A percentile compares a stretch with the other conserved stretches of the same genome.
Evolutionary conservation across 2,797 vertebrate species (phyloP).

Genomic region (Esox masquinongy): DNA sequence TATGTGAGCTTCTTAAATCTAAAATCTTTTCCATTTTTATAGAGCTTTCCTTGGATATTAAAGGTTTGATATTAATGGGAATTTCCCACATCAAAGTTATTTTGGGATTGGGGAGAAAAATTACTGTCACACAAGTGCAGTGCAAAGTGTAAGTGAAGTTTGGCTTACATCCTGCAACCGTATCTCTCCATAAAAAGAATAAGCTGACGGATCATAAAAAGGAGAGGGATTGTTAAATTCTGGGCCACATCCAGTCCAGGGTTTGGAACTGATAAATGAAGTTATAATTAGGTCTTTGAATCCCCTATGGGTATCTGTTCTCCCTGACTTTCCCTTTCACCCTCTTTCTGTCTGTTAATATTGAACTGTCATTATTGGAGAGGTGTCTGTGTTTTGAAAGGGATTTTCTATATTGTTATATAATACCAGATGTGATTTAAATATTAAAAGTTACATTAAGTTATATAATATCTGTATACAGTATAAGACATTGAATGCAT

Average conservation of each 20-base stretch:
- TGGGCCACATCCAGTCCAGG: conserved; percentile 51
- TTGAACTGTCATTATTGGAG: conserved; percentile 45
- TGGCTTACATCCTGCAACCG: conserved; percentile 44
- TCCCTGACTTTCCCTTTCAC: not conserved
- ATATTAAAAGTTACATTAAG: too few species aligned
- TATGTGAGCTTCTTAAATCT: not conserved
- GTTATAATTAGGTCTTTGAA: conserved; percentile 50
- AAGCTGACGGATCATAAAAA: conserved; percentile 63
- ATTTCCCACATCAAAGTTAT: conserved; percentile 54
- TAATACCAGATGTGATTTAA: too few species aligned
- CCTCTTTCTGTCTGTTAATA: conserved; percentile 35
- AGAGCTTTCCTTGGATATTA: conserved; percentile 2
- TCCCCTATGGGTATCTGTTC: conserved; percentile 29
- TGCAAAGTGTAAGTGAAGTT: conserved; percentile 35
- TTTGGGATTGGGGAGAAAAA: conserved; percentile 40
- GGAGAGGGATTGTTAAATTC: conserved; percentile 57
- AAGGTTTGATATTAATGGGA: conserved; percentile 11
- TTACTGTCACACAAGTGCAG: conserved; percentile 17
- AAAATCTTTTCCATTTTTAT: not conserved
- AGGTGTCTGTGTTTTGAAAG: conserved; percentile 41
- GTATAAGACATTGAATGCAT: too few species aligned
- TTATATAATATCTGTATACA: too few species aligned
- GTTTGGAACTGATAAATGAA: conserved; percentile 64
- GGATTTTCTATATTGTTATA: conserved; percentile 10
- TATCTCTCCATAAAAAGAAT: conserved; percentile 44